Conservation (phyloP, 2,113 vertebrate genomes). For the Erythrocercus mccallii region DNA sequence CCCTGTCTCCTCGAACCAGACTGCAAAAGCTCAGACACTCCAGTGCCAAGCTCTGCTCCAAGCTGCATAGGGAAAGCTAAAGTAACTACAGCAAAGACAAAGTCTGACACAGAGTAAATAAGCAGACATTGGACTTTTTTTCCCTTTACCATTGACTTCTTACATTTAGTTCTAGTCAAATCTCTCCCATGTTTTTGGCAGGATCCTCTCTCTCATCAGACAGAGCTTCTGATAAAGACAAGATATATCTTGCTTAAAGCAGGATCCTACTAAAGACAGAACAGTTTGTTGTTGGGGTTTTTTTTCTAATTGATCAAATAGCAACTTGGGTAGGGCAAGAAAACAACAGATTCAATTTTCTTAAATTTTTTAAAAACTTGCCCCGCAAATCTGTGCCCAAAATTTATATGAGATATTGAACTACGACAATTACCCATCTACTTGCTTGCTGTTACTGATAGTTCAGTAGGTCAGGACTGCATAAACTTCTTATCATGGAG, state of each 20-base stretch:
- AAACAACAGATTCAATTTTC: background rate
- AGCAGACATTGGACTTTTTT: background rate
- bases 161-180: background rate
- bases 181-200: background rate
- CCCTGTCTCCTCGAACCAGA: fast-evolving
- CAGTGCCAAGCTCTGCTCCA: background rate
- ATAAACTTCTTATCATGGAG: background rate
- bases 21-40: background rate
- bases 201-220: background rate
- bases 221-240: background rate
- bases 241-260: background rate
- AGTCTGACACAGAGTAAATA: background rate
- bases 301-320: background rate
- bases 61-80: background rate
- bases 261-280: background rate
- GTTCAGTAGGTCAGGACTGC: background rate
- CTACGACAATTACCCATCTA: background rate
- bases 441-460: background rate
- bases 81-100: background rate
- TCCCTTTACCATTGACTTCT: background rate
- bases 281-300: background rate
- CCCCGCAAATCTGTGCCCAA: background rate
- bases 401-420: background rate
- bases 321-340: background rate
- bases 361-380: background rate